These are phyloP conservation scores for Kryptolebias marmoratus DNA, from an alignment of 2,113 vertebrate species.

Conservation along the genomic window DNA sequence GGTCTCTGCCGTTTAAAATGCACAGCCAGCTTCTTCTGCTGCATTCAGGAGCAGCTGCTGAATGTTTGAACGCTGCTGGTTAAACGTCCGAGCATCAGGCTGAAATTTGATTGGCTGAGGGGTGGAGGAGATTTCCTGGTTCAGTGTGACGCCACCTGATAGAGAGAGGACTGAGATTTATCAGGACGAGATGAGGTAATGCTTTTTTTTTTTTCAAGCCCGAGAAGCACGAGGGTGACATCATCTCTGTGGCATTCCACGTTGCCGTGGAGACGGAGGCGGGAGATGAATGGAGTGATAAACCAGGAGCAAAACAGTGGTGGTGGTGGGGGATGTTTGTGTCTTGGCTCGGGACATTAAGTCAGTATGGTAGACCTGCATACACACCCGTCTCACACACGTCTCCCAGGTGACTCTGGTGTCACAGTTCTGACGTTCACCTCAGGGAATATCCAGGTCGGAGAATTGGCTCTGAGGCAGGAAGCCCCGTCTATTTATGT, in stretches of 20 bases:
- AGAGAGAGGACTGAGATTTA: conserved; percentile 20
- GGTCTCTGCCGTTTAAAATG: conserved; percentile 43
- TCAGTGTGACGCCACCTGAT: conserved; percentile 33
- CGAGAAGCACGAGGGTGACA: conserved; percentile 53
- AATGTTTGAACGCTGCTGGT: conserved; percentile 33
- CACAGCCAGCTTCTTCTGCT: not conserved
- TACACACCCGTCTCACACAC: not conserved
- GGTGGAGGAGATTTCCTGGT: conserved; percentile 34
- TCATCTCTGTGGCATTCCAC: conserved; percentile 68
- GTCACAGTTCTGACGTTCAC: not conserved
- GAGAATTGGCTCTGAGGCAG: conserved; percentile 38
- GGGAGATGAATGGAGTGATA: not conserved
- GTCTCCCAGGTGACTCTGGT: not conserved
- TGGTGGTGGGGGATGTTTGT: conserved; percentile 25
- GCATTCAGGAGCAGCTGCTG: not conserved
- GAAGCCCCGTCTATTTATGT: conserved; percentile 52
- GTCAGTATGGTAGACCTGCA: conserved; percentile 1
- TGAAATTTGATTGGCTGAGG: conserved; percentile 56
- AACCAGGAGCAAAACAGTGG: conserved; percentile 22
- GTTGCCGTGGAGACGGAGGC: conserved; percentile 56
- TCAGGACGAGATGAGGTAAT: conserved; percentile 73
- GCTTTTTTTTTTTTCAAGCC: conserved; percentile 26
- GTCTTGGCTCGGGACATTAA: conserved; percentile 21
- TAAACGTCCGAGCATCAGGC: conserved; percentile 20
- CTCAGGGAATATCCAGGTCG: conserved; percentile 16